Percentiles rank a stretch among this genome's conserved stretches.
Conservation (phyloP, 2,113 vertebrate genomes). For the Channa maculata region DNA sequence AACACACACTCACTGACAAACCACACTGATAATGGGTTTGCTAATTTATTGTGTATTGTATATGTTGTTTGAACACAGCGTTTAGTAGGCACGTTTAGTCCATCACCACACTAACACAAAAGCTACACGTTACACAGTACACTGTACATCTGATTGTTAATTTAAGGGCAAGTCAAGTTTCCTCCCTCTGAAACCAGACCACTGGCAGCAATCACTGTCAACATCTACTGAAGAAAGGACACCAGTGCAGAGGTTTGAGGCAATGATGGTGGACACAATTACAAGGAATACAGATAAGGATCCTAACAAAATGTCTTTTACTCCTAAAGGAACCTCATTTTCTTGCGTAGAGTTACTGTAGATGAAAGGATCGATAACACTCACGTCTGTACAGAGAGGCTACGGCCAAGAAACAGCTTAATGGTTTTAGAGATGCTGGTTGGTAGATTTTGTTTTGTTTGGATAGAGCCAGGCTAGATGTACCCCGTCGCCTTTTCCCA, state of each 20-base stretch:
- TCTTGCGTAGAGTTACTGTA: not conserved
- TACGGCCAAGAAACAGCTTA: not conserved
- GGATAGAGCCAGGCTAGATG: too few relatives aligned
- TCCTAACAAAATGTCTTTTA: constrained; percentile 6
- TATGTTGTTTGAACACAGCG: constrained; percentile 82
- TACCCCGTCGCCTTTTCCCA: not conserved
- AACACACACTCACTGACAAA: constrained; percentile 49
- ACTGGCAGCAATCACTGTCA: constrained; percentile 1
- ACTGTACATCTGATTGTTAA: constrained; percentile 73
- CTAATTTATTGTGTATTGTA: constrained; percentile 20
- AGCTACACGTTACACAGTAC: constrained; percentile 75
- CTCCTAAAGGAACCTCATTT: not conserved
- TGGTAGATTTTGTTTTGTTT: not conserved
- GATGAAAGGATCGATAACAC: constrained; percentile 1
- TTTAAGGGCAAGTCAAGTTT: constrained; percentile 71
- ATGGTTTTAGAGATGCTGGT: not conserved
- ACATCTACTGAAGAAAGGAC: not conserved
- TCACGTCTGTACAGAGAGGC: not conserved
- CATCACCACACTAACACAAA: constrained; percentile 84
- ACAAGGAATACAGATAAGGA: constrained; percentile 8
- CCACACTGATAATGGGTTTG: constrained; percentile 32
- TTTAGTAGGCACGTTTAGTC: constrained; percentile 82
- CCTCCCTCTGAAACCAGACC: constrained; percentile 10
- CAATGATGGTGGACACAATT: constrained; percentile 12
- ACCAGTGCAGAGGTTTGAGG: constrained; percentile 2